These are phyloP conservation scores for Pontoporia blainvillei DNA, from an alignment of 2,113 vertebrate species.

Conservation along the genomic window DNA sequence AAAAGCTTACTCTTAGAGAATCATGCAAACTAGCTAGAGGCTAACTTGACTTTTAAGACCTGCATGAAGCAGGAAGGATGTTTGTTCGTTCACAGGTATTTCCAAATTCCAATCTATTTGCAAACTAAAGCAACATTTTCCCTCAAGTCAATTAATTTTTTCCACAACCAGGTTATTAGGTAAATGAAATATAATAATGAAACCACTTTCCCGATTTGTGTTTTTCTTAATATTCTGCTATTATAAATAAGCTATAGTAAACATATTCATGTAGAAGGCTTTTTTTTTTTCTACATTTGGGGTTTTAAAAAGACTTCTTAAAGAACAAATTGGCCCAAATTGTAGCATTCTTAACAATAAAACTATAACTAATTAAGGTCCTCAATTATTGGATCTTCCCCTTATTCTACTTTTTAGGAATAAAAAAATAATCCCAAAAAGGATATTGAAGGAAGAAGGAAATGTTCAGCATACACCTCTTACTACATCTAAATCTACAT, in stretches of 20 bases:
- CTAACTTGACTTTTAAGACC: neutral
- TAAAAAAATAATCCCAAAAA: neutral
- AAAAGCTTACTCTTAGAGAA: neutral
- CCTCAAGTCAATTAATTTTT: neutral
- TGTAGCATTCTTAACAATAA: constrained; percentile 1
- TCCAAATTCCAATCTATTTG: neutral
- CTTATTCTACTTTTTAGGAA: neutral
- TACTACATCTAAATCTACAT: neutral
- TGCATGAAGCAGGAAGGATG: neutral
- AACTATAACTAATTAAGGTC: neutral
- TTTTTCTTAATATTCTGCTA: neutral
- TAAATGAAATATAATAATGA: neutral
- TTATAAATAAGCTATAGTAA: neutral
- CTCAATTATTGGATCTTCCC: neutral
- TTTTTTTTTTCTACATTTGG: neutral
- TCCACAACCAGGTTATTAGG: neutral
- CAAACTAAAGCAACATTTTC: constrained; percentile 40
- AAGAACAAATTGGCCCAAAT: neutral
- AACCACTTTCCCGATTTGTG: neutral
- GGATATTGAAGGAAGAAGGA: neutral
- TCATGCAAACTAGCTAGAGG: neutral
- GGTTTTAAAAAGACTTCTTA: neutral
- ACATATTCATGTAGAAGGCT: neutral
- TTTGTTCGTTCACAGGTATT: neutral
- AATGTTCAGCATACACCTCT: neutral